Evolutionary conservation across 2,797 vertebrate species (phyloP), one percentile per base, ranked within the genome.

Genomic region (Epinephelus coioides): DNA sequence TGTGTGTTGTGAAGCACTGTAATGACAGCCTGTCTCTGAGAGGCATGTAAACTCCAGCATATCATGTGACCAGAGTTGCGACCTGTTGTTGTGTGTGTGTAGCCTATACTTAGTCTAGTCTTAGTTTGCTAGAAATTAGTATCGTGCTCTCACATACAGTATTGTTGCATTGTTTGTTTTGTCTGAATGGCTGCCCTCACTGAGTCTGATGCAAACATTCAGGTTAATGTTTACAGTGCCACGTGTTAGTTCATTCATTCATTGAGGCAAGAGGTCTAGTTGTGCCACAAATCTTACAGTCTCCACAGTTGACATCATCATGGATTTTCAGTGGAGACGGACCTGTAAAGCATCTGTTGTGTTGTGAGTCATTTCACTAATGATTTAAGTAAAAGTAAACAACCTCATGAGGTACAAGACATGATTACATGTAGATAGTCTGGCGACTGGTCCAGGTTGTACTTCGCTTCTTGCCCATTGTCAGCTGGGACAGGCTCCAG

Each of bases 11-110:
- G 14, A 4, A 46, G 9, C 40, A 43, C 9, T 43, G 40, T 43
- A 43, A 43, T 12, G 9, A 30, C 8, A 46, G 5, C 14, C 38
- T 34, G 17, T 27, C 17, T 2, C 6, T 25, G 38, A 73, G 40
- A 47, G 43, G 51, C 38, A 30, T n/a, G 34, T 8, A 34, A 34
- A 34, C 34, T 34, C 34, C 34, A 34, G 34, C 34, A 34, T 43
- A 50, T 61, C 67, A 47, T 19, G 53, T 63, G 34, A 63, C 51
- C 34, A 21, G 44, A 6, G 43, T 54, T 66, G 30, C 4, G 3
- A n/a, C 47, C 62, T 60, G 15, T 67, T 15, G 66, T 53, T 73
- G 49, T 62, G 49, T 79, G 49, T 79, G 27, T 64, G 54, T 53
- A 64, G 8, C 68, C 64, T 65, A 19, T 73, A 72, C 19, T 75